Evolutionary conservation across 2,888 invertebrate genomes (phyloP), one percentile per base, ranked within the genome.

Genomic region (Lacanobia oleracea): DNA sequence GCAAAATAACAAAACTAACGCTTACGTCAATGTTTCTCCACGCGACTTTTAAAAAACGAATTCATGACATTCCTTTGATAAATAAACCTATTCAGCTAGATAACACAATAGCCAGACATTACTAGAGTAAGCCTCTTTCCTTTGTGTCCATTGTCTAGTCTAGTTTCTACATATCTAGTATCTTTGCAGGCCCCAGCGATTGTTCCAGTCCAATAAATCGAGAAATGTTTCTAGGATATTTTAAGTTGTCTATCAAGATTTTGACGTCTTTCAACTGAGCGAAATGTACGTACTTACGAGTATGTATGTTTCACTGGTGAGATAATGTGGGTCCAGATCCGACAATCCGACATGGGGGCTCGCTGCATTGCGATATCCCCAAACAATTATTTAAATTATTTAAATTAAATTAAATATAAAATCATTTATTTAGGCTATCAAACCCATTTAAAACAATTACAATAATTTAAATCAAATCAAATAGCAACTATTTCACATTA

Each of bases 151-250:
- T 67, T 73, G 33, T 73, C 56, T 45, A 54, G 33, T 7, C 33
- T 33, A 23, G 16, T 57, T 66, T 67, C 60, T 14, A 60, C 23
- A 3, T 8, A 51, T 71, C 27, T 64, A 72, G 33, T n/a, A 72
- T 54, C 27, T 66, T 66, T 48, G 18, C 21, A 21, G 27, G 18
- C 45, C 14, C 27, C 53, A 63, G 72, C 75, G 27, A 54, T 56
- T 56, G 27, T 65, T 75, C 54, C 66, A 40, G 2, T n/a, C 33
- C 23, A 67, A 75, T 75, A 75, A 50, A 57, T 67, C 33, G 12
- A n/a, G 48, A 37, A 75, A 66, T 40, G 40, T 40, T 40, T 4
- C 2, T 9, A 7, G 9, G 12, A 12, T 16, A 27, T 0, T 16
- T 61, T 65, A 45, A 9, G n/a, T 14, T 21, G 3, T 27, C 0